Conservation (phyloP, 2,113 vertebrate species). For the Lepidothrix coronata region DNA sequence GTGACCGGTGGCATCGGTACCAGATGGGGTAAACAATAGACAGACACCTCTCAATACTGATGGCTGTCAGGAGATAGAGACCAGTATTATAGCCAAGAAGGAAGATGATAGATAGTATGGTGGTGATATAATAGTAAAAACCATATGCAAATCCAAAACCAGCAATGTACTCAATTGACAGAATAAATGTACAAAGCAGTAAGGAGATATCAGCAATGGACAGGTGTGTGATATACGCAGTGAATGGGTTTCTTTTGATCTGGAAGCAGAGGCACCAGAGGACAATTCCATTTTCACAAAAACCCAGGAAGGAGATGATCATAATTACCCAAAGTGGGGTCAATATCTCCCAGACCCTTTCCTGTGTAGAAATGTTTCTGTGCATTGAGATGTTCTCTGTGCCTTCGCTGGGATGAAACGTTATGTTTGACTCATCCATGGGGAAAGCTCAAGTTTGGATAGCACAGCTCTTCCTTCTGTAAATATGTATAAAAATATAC, state of each 20-base stretch:
- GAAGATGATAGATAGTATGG: conserved; percentile 68
- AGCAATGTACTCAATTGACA: conserved; percentile 69
- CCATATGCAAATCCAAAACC: conserved; percentile 55
- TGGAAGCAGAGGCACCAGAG: conserved; percentile 80
- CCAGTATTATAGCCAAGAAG: conserved; percentile 77
- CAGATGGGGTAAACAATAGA: conserved; percentile 80
- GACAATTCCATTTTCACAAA: conserved; percentile 73
- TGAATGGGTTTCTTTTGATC: conserved; percentile 74
- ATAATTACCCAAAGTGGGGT: conserved; percentile 71
- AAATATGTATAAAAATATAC: conserved; percentile 60
- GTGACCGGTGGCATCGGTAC: conserved; percentile 77
- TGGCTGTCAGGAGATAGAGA: conserved; percentile 79
- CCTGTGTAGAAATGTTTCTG: conserved; percentile 57
- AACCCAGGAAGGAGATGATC: conserved; percentile 74
- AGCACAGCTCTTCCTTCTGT: conserved; percentile 63
- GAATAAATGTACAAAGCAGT: conserved; percentile 70
- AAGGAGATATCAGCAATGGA: conserved; percentile 71
- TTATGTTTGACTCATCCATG: conserved; percentile 71
- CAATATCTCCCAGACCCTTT: conserved; percentile 43
- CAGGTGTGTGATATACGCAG: conserved; percentile 76
- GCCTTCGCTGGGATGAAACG: conserved; percentile 21
- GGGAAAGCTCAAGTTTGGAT: conserved; percentile 44
- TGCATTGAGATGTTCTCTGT: conserved; percentile 55
- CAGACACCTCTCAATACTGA: conserved; percentile 78
- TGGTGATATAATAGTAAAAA: conserved; percentile 61